These are phyloP conservation scores for Ascidia mentula DNA, from an alignment of 23 tunicate genomes.

Conservation along the genomic window DNA sequence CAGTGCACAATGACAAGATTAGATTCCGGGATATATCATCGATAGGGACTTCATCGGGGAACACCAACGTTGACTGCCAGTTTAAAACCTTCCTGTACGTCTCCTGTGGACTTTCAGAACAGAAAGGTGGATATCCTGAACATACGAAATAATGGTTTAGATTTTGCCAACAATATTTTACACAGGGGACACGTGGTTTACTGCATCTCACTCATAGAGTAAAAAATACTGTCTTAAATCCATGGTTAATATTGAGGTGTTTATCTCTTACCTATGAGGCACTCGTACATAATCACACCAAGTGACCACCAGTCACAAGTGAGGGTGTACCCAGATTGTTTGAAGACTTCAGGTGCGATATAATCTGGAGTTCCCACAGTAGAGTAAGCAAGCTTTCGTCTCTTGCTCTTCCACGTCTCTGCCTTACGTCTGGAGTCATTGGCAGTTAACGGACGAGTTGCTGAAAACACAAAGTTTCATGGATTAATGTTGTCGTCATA, in stretches of 20 bases:
- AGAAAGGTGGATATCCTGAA: conserved; percentile 96
- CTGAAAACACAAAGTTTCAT: conserved; percentile 15
- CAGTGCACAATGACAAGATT: conserved; percentile 78
- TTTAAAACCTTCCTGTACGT: conserved; percentile 90
- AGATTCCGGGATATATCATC: conserved; percentile 79
- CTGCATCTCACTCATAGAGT: no score
- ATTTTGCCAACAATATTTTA: no score
- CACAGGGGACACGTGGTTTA: no score
- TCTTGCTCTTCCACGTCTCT: conserved; percentile 93
- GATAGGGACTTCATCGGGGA: conserved; percentile 95
- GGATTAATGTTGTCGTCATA: not conserved
- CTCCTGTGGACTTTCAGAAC: conserved; percentile 94
- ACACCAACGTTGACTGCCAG: conserved; percentile 77
- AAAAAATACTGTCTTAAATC: no score
- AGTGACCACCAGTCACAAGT: conserved; percentile 99
- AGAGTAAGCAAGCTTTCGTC: conserved; percentile 96
- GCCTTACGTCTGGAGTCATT: conserved; percentile 91
- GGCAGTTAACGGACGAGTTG: conserved; percentile 79
- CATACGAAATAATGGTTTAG: no score
- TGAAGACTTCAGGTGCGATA: conserved; percentile 97
- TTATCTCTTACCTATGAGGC: conserved; percentile 88
- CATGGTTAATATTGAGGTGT: no score
- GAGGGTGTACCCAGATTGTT: conserved; percentile 83
- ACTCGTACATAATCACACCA: conserved; percentile 98
- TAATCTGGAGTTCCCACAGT: conserved; percentile 99